Percentiles rank a stretch among this genome's conserved stretches.
These are phyloP conservation scores for Oreochromis spilurus DNA, from an alignment of 2,113 vertebrate species.

Conservation along the genomic window DNA sequence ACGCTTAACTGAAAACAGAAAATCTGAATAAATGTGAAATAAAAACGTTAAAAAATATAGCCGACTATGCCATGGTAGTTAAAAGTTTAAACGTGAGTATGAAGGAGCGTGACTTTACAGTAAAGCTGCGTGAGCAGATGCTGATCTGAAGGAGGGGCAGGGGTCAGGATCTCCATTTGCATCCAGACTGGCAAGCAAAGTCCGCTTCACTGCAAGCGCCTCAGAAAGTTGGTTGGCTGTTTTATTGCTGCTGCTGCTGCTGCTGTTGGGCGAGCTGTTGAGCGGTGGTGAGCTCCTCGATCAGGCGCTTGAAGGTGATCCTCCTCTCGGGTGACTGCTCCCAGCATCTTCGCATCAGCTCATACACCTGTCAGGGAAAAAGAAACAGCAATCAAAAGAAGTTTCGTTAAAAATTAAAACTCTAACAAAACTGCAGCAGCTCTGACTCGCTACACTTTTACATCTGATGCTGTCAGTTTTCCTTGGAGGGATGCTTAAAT, in stretches of 20 bases:
- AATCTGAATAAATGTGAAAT: neutral
- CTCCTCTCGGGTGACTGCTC: conserved; percentile 79
- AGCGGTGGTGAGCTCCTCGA: conserved; percentile 82
- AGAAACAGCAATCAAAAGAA: neutral
- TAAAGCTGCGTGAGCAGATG: neutral
- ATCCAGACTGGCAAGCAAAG: neutral
- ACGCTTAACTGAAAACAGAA: neutral
- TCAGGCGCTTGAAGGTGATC: conserved; percentile 85
- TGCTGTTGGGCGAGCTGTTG: conserved; percentile 40
- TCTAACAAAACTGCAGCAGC: neutral
- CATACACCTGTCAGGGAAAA: conserved; percentile 77
- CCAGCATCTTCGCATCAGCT: conserved; percentile 92
- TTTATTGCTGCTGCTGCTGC: neutral
- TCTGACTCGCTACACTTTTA: neutral
- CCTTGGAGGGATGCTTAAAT: neutral
- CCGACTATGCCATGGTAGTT: neutral
- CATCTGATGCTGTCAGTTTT: neutral
- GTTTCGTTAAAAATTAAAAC: neutral
- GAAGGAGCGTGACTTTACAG: neutral
- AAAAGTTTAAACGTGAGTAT: neutral
- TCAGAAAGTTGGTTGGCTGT: neutral
- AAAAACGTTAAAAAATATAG: neutral
- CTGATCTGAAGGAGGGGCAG: neutral
- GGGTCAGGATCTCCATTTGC: neutral
- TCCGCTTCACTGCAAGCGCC: neutral